Evolutionary conservation across 2,797 vertebrate genomes (phyloP), one percentile per base, ranked within the genome.

Genomic region (Erethizon dorsatum): DNA sequence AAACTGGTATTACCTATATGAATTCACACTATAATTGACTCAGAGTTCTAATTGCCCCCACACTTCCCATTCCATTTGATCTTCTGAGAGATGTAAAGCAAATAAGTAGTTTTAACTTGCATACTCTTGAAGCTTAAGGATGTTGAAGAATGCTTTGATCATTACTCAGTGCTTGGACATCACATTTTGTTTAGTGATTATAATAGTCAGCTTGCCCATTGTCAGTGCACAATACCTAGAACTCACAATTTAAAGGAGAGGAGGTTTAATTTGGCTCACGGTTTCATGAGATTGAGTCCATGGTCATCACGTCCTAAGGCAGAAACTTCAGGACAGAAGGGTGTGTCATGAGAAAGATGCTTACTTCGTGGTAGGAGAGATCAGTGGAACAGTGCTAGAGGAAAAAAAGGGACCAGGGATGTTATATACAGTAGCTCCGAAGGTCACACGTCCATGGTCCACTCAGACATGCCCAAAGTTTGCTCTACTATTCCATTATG

Each of bases 1-100:
- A 28, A 31, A 50, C 0, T 15, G 7, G 4, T 63, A 50, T 2
- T 1, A 47, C n/a, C 20, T 28, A 6, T 17, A 13, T 50, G 18
- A 52, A 79, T 24, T 79, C 78, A 22, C 78, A 24, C 5, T n/a
- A 13, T 54, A 24, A 24, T 18, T 73, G 15, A n/a, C 33, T 13
- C 52, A 41, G 17, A 31, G 17, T 2, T 50, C 41, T 33, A 37
- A 2, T 31, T 59, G 24, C 18, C 31, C 41, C 41, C 24, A n/a
- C 13, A 10, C 10, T 56, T n/a, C 20, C 33, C 5, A 6, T 80
- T 45, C 45, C 37, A 41, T 24, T 41, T 73, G 24, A 17, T 56
- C 11, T 80, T 22, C 50, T 54, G 4, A 33, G 31, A 18, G 31
- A 9, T n/a, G 33, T 80, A 78, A 56, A 24, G 4, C 31, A 87